Percentiles rank a stretch among this genome's conserved stretches.
Conservation (phyloP, 2,797 vertebrate genomes). For the Heterohyrax brucei region DNA sequence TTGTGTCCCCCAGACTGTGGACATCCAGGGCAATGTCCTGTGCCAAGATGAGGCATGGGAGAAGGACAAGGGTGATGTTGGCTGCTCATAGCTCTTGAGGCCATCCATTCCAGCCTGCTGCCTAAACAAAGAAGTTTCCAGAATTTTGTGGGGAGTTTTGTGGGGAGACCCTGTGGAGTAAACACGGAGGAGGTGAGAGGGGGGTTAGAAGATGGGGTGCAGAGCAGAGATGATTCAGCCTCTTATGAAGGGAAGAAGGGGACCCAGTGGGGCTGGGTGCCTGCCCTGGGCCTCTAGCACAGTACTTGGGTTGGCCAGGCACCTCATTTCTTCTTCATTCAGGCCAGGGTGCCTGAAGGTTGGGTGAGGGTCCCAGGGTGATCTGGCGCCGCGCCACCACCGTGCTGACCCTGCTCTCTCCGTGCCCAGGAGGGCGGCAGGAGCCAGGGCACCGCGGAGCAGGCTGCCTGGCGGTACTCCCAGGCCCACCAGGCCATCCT, state of each 20-base stretch:
- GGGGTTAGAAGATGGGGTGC: background rate
- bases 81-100: background rate
- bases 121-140: background rate
- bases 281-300: fast-evolving
- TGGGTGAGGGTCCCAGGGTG: background rate
- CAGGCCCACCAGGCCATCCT: constrained; percentile 95
- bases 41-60: too few species aligned
- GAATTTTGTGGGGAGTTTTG: background rate
- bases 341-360: background rate
- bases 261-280: background rate
- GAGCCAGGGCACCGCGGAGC: constrained; percentile 87
- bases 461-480: constrained; percentile 95
- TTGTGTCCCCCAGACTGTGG: background rate
- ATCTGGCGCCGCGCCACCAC: fast-evolving
- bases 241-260: background rate
- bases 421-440: constrained; percentile 52
- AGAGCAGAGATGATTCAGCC: background rate
- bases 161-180: background rate
- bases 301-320: background rate
- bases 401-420: background rate
- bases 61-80: background rate
- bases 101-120: fast-evolving
- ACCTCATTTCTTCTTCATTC: background rate
- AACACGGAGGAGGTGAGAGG: fast-evolving
- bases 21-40: background rate